Evolutionary conservation across 1,140 invertebrate genomes (phyloP).

Genomic region (Leucophenga varia): DNA sequence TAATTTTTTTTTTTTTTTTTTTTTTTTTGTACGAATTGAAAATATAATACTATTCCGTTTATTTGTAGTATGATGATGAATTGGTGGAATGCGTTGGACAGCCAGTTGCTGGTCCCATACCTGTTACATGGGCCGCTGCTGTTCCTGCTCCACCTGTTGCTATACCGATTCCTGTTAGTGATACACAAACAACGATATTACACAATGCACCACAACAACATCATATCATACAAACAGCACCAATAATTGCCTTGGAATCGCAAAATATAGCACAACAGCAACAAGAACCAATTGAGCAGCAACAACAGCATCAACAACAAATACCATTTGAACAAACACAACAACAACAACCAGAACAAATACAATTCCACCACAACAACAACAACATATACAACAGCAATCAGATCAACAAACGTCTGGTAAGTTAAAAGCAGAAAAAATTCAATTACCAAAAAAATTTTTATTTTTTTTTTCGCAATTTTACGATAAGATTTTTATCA

Average conservation of each 20-base stretch:
- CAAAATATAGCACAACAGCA: slow-evolving; percentile 22
- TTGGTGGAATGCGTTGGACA: slow-evolving; percentile 34
- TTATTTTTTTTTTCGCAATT: no score
- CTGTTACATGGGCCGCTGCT: slow-evolving; percentile 26
- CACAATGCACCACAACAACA: slow-evolving; percentile 23
- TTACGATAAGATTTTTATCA: no score
- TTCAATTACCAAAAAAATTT: no score
- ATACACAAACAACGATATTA: slow-evolving; percentile 22
- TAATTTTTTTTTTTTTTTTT: neutral
- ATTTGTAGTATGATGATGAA: slow-evolving; percentile 37
- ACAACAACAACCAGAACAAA: slow-evolving; percentile 12
- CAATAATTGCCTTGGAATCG: slow-evolving; percentile 14
- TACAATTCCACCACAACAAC: slow-evolving; percentile 9
- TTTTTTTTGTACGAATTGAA: neutral
- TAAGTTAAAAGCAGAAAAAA: no score
- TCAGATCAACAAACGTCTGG: slow-evolving; percentile 19
- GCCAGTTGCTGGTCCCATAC: slow-evolving; percentile 25
- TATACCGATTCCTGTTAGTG: neutral
- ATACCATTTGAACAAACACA: no score
- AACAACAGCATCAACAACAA: slow-evolving; percentile 13
- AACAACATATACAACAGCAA: slow-evolving; percentile 12
- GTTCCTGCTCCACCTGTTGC: neutral
- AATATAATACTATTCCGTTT: slow-evolving; percentile 1
- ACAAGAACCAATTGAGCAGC: slow-evolving; percentile 8
- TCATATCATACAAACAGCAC: slow-evolving; percentile 33